Base-by-base conservation (phyloP, 2,797 vertebrate genomes). In the Lepus townsendii region DNA sequence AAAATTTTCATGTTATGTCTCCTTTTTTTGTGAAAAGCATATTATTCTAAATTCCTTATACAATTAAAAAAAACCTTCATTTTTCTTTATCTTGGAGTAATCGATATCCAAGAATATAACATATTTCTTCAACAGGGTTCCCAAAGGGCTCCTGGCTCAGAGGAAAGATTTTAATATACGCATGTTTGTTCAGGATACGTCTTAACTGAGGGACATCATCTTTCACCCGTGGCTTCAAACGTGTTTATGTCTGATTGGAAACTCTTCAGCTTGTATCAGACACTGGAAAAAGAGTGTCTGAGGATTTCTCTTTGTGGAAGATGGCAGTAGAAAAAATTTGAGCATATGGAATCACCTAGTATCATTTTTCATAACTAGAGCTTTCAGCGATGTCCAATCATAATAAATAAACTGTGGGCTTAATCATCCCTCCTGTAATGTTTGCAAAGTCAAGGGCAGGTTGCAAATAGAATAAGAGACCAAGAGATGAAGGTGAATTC, bases 241-340 rank as follows among this genome's bases (percentile, higher is more conserved):
- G 69, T 93, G 83, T 94, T 94, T 94, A 89, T 93, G 88, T 96
- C 90, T 96, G 71, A 90, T 80, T 84, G 83, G 91, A 97, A 89
- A 90, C 62, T 79, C 92, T 75, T 88, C 54, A 52, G 24, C 57
- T 91, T 90, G 10, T 75, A 52, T 92, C 85, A 90, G 94, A 94
- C 16, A 2, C 63, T 93, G 83, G 72, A 87, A 96, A 96, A 96
- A 89, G 32, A 78, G 35, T 92, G 50, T 83, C 91, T 92, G 79
- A 80, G 42, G n/a, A 69, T 68, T 95, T 91, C 71, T 88, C 1
- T 54, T 85, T 52, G 16, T 88, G 92, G 84, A 94, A 95, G 68
- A 90, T 71, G 68, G 14, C 66, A 87, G 65, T 50, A 38, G 85
- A 96, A n/a, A 54, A 69, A 77, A 13, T 71, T 73, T n/a, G 79